Evolutionary conservation across 2,797 vertebrate genomes (phyloP), one percentile per base, ranked within the genome.

Genomic region (Megaceryle alcyon): DNA sequence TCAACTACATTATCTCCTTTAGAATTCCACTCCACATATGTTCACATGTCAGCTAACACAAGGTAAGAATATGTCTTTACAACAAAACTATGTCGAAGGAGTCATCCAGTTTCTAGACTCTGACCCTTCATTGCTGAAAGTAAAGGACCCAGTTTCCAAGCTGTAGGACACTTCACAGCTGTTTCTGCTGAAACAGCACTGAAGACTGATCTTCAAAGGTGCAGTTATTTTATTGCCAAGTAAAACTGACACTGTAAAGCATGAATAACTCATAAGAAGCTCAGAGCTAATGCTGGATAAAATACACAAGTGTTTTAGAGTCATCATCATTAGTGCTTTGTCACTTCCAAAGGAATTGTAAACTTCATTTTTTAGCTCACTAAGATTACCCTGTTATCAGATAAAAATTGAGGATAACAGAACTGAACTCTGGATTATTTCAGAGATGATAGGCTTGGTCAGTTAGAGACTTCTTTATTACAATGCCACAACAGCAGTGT

Each of bases 111-210:
- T 64, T 44, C 43, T 17, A 39, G 64, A 22, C 35, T 35, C 37
- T n/a, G 35, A 26, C 10, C 11, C 10, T 23, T 66, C 25, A 51
- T 0, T 2, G 2, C 5, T 29, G 7, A 8, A 70, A 29, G 15
- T 39, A 16, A 76, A 35, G 2, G 10, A 57, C 29, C 9, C 17
- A 18, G 16, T 41, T 89, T 51, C 53, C 48, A 63, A 84, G 39
- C 23, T n/a, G 25, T 4, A 60, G 41, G 29, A 41, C 4, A 1
- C 68, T 71, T 56, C 35, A n/a, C 21, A 84, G 57, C 14, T 6
- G 0, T 15, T 92, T 78, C n/a, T 7, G 48, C 29, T 7, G 25
- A 35, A 63, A 63, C 4, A 22, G 49, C 6, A 22, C 13, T 8
- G 18, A 70, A 65, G 26, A 51, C 4, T 9, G 4, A 29, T 21